A percentile compares a stretch with the other conserved stretches of the same genome.
Evolutionary conservation across 2,888 invertebrate species (phyloP).

Genomic region (Lochmaea crataegi): DNA sequence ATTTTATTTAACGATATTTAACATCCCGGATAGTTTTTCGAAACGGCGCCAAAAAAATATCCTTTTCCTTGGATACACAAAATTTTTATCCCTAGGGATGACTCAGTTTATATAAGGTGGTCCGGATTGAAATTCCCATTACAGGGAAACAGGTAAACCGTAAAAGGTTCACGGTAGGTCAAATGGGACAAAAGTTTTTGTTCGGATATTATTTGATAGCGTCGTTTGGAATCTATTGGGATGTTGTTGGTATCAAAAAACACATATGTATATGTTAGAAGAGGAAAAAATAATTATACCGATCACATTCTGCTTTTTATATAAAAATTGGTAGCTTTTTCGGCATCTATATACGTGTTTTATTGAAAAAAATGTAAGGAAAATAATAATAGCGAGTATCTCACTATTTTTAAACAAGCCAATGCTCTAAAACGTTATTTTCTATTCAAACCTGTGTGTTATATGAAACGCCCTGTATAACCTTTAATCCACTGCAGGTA

Average conservation of each 20-base stretch:
- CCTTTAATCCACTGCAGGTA: too few relatives aligned
- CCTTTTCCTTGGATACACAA: too few relatives aligned
- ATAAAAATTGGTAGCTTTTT: neutral
- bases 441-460: neutral
- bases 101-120: too few relatives aligned
- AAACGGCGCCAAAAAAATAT: too few relatives aligned
- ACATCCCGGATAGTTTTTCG: too few relatives aligned
- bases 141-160: too few relatives aligned
- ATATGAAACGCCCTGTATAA: too few relatives aligned
- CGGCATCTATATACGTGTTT: neutral
- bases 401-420: neutral
- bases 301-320: conserved; percentile 8
- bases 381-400: neutral
- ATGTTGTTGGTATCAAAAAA: neutral
- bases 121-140: too few relatives aligned
- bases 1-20: neutral
- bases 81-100: too few relatives aligned
- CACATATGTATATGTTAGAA: conserved; percentile 2
- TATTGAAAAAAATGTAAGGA: conserved; percentile 5
- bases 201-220: neutral
- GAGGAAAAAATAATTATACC: neutral
- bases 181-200: too few relatives aligned
- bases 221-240: neutral
- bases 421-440: neutral
- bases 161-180: too few relatives aligned